These are phyloP conservation scores for Macquaria australasica DNA, from an alignment of 2,113 vertebrate species.

Conservation along the genomic window DNA sequence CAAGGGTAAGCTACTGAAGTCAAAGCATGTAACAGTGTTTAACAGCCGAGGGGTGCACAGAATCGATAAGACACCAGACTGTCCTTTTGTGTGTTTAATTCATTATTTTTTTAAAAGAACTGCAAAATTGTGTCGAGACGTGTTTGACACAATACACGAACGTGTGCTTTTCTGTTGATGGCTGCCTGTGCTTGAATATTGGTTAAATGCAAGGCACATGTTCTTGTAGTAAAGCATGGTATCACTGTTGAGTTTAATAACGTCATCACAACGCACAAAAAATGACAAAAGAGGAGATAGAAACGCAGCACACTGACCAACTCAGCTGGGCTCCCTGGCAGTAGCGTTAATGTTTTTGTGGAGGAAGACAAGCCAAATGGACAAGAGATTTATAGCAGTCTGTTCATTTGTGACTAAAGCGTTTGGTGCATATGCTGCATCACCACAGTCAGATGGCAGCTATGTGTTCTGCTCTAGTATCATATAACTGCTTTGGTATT, in stretches of 20 bases:
- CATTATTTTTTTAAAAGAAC: not conserved
- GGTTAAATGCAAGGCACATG: not conserved
- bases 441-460: constrained; percentile 47
- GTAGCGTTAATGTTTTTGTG: constrained; percentile 16
- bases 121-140: not conserved
- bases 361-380: constrained; percentile 44
- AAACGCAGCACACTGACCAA: not conserved
- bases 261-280: not conserved
- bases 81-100: not conserved
- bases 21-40: not conserved
- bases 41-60: not conserved
- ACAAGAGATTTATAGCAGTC: constrained; percentile 55
- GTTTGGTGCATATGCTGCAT: constrained; percentile 54
- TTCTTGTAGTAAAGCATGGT: not conserved
- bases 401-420: constrained; percentile 54
- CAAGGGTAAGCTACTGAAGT: constrained; percentile 11
- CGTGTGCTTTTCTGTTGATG: not conserved
- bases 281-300: not conserved
- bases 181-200: not conserved
- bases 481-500: constrained; percentile 14
- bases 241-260: not conserved
- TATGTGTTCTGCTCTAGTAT: constrained; percentile 8
- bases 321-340: constrained; percentile 35
- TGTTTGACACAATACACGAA: not conserved
- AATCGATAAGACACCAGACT: not conserved